phyloP scores from a whole-genome alignment of 2,113 vertebrate species.

The Baryphthengus martii region DNA sequence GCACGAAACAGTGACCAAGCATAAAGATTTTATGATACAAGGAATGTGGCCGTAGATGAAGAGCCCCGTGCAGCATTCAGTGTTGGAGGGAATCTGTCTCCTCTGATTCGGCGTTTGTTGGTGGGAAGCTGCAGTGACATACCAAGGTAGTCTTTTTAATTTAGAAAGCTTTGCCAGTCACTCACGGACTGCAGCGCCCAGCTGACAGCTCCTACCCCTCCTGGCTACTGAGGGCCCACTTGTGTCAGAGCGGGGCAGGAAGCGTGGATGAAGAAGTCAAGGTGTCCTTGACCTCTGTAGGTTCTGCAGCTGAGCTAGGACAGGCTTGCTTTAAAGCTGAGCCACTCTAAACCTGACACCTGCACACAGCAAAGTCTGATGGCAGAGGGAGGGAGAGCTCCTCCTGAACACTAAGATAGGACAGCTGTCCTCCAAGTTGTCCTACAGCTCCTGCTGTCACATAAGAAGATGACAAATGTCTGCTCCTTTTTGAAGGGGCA shows the following conservation, averaged over 20 bases:
- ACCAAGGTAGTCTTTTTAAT: not conserved
- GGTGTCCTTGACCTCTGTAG: not conserved
- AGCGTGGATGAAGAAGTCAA: not conserved
- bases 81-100: not conserved
- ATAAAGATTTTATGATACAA: not conserved
- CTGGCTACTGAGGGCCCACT: not conserved
- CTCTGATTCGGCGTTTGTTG: not conserved
- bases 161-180: constrained; percentile 9
- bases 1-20: not conserved
- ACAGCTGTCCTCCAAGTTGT: not conserved
- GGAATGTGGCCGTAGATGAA: not conserved
- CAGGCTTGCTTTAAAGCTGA: not conserved
- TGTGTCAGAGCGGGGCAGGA: not conserved
- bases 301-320: not conserved
- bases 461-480: not conserved
- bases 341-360: not conserved
- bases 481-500: not conserved
- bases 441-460: not conserved
- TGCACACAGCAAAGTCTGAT: not conserved
- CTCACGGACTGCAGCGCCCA: not conserved
- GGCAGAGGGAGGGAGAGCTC: not conserved
- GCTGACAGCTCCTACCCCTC: constrained; percentile 13
- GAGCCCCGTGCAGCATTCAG: not conserved
- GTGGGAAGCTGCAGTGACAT: not conserved
- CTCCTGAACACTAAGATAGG: not conserved